Evolutionary conservation across 2,888 invertebrate genomes (phyloP).

Genomic region (Clepsis dumicolana): DNA sequence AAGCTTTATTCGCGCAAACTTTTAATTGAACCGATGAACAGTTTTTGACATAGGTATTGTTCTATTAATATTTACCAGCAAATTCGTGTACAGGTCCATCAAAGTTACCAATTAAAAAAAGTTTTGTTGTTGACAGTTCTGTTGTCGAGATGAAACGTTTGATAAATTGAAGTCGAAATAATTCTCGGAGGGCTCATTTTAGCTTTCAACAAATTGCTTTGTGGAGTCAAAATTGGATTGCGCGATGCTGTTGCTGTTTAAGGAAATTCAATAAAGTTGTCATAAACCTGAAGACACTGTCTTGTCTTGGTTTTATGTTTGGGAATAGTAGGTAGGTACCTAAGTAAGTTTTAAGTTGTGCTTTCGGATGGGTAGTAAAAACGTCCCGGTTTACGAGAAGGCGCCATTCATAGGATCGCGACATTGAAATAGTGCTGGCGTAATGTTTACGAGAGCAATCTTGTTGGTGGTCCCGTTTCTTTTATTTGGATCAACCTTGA

Average conservation of each 20-base stretch:
- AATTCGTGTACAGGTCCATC: slow-evolving; percentile 18
- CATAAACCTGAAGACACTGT: slow-evolving; percentile 10
- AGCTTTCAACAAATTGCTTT: slow-evolving; percentile 14
- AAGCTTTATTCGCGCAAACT: slow-evolving; percentile 57
- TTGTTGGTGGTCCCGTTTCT: neutral
- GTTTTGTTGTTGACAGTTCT: slow-evolving; percentile 37
- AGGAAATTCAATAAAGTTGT: slow-evolving; percentile 27
- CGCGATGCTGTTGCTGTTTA: neutral
- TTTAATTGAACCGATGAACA: slow-evolving; percentile 70
- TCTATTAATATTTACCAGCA: slow-evolving; percentile 13
- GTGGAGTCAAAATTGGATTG: slow-evolving; percentile 13
- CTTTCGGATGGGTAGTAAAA: slow-evolving; percentile 32
- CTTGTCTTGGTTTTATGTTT: slow-evolving; percentile 24
- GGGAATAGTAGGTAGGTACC: slow-evolving; percentile 13
- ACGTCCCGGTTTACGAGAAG: slow-evolving; percentile 29
- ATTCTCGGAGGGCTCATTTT: slow-evolving; percentile 9
- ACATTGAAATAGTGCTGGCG: slow-evolving; percentile 24
- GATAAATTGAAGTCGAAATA: slow-evolving; percentile 24
- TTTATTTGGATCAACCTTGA: slow-evolving; percentile 17
- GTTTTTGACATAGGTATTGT: slow-evolving; percentile 49
- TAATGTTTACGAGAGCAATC: slow-evolving; percentile 37
- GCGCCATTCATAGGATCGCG: slow-evolving; percentile 22
- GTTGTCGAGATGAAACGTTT: slow-evolving; percentile 21
- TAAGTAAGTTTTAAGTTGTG: slow-evolving; percentile 26
- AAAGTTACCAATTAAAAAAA: slow-evolving; percentile 29